These are phyloP conservation scores for Heliconius sara DNA, from an alignment of 2,888 invertebrate species.

Conservation along the genomic window DNA sequence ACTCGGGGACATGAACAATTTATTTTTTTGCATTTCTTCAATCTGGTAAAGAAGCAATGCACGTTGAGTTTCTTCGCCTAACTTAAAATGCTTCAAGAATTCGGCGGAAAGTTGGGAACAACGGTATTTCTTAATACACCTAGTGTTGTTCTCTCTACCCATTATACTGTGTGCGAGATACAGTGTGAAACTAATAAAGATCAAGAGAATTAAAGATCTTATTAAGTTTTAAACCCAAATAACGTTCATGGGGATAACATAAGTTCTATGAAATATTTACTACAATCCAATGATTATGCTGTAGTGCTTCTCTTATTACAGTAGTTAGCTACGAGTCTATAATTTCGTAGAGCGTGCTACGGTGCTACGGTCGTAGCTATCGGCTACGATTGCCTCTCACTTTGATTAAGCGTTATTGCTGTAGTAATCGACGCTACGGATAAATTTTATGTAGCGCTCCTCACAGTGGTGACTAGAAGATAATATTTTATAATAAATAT, in stretches of 20 bases:
- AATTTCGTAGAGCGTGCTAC: slow-evolving; percentile 31
- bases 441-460: slow-evolving; percentile 30
- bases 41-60: too few species aligned
- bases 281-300: slow-evolving; percentile 8
- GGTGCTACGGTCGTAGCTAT: slow-evolving; percentile 30
- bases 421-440: slow-evolving; percentile 35
- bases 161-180: too few species aligned
- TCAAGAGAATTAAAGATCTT: too few species aligned
- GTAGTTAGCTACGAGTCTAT: slow-evolving; percentile 33
- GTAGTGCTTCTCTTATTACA: slow-evolving; percentile 27
- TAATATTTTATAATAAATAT: background rate
- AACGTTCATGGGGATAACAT: background rate
- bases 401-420: slow-evolving; percentile 43
- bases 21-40: too few species aligned
- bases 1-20: too few species aligned
- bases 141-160: too few species aligned
- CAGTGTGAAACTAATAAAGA: too few species aligned
- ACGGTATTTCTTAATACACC: too few species aligned
- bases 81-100: too few species aligned
- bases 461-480: background rate
- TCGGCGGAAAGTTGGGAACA: too few species aligned
- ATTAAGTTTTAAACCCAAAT: too few species aligned
- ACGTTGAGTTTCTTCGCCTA: too few species aligned
- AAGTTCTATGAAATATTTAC: slow-evolving; percentile 20
- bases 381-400: slow-evolving; percentile 40